phyloP scores from a whole-genome alignment of 2,797 vertebrate genomes.

The Acanthurus tractus region DNA sequence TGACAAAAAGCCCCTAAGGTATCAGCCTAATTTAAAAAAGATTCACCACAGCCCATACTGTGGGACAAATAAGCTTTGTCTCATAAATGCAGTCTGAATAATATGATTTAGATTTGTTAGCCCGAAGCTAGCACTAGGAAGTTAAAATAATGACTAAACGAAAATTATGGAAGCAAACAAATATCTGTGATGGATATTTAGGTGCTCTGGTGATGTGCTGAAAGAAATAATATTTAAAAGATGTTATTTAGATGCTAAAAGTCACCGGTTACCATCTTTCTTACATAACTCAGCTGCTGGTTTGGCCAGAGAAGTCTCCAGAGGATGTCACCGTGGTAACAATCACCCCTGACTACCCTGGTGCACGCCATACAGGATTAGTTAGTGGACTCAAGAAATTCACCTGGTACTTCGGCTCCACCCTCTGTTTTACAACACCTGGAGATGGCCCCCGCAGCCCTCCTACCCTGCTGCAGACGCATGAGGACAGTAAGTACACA shows the following conservation, averaged over 20 bases:
- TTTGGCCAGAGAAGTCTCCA: constrained; percentile 89
- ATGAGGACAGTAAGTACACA: constrained; percentile 93
- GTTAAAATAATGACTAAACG: constrained; percentile 35
- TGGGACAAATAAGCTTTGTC: constrained; percentile 32
- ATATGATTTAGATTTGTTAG: constrained; percentile 32
- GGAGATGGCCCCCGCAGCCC: constrained; percentile 92
- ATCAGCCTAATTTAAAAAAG: constrained; percentile 38
- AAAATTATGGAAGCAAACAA: constrained; percentile 18
- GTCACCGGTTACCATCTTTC: constrained; percentile 9
- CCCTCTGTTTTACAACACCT: constrained; percentile 95
- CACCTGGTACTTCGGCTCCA: constrained; percentile 90
- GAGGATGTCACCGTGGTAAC: constrained; percentile 87
- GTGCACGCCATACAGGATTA: constrained; percentile 90
- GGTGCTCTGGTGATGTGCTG: not conserved
- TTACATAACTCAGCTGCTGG: constrained; percentile 85
- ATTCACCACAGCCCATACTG: constrained; percentile 25
- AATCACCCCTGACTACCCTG: constrained; percentile 94
- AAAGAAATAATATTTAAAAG: not conserved
- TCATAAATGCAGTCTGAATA: constrained; percentile 52
- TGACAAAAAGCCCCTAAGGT: constrained; percentile 31
- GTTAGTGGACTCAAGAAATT: constrained; percentile 92
- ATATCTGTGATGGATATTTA: constrained; percentile 19
- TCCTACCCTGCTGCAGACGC: constrained; percentile 89
- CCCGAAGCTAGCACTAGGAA: constrained; percentile 35
- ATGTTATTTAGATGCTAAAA: not conserved